phyloP scores from a whole-genome alignment of 2,113 vertebrate species.

The Pelvicachromis taeniatus region DNA sequence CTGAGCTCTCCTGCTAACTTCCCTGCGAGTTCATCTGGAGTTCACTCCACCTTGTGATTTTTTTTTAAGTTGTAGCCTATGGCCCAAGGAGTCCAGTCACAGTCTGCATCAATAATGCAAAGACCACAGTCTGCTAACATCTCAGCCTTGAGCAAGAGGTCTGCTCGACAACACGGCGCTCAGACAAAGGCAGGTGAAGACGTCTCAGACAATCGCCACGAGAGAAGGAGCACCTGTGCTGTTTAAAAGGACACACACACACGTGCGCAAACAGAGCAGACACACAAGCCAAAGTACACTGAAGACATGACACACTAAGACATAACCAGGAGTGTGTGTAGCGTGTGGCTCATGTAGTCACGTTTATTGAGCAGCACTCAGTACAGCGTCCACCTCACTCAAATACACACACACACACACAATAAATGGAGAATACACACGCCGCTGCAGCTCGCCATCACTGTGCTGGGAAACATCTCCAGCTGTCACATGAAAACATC shows the following conservation, averaged over 20 bases:
- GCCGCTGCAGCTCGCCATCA: neutral
- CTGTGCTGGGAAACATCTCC: neutral
- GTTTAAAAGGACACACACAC: neutral
- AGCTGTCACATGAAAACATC: neutral
- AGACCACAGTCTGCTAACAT: constrained; percentile 46
- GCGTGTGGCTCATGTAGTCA: neutral
- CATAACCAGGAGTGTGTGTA: neutral
- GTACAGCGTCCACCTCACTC: neutral
- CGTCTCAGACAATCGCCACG: constrained; percentile 4
- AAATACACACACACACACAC: neutral
- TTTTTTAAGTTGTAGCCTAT: constrained; percentile 44
- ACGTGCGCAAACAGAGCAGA: neutral
- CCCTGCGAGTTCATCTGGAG: constrained; percentile 44
- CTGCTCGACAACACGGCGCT: constrained; percentile 7
- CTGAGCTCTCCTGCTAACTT: constrained; percentile 2
- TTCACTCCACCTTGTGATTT: constrained; percentile 47
- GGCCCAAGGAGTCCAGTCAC: constrained; percentile 25
- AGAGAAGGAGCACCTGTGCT: neutral
- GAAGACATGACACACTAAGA: neutral
- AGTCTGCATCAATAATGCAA: constrained; percentile 65
- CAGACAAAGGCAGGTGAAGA: constrained; percentile 8
- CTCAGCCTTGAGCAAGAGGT: constrained; percentile 21
- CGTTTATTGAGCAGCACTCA: constrained; percentile 1
- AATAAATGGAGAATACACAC: neutral
- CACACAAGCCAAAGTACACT: neutral